Evolutionary conservation across 2,797 vertebrate species (phyloP).

Genomic region (Hemibagrus guttatus): DNA sequence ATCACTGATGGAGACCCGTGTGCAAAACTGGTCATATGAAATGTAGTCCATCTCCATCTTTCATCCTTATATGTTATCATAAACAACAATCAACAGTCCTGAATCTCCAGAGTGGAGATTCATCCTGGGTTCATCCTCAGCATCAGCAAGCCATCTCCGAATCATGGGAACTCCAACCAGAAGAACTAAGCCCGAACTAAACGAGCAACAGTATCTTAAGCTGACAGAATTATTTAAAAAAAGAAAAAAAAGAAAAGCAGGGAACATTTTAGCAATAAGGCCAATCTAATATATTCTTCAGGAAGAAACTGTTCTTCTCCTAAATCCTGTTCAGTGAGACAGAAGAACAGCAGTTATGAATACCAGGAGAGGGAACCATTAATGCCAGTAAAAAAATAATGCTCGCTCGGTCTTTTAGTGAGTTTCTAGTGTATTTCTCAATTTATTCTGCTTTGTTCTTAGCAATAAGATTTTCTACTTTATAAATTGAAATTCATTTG

Average conservation of each 20-base stretch:
- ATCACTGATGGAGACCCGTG: too few species aligned
- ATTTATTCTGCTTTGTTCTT: not conserved
- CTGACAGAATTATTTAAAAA: slow-evolving; percentile 19
- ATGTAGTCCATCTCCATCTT: too few species aligned
- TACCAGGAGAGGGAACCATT: not conserved
- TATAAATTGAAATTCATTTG: slow-evolving; percentile 1
- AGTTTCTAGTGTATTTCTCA: not conserved
- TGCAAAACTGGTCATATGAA: too few species aligned
- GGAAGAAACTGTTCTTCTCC: not conserved
- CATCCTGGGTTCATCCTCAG: too few species aligned
- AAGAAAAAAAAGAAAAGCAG: not conserved
- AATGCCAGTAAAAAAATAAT: not conserved
- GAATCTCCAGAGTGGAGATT: too few species aligned
- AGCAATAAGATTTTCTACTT: not conserved
- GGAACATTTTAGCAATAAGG: slow-evolving; percentile 20
- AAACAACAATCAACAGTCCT: too few species aligned
- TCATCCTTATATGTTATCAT: too few species aligned
- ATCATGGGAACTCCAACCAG: too few species aligned
- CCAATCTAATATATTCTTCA: not conserved
- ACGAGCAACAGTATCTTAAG: slow-evolving; percentile 37
- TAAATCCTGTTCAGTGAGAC: slow-evolving; percentile 5
- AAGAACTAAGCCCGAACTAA: too few species aligned
- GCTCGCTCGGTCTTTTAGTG: not conserved
- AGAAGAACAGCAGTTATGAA: slow-evolving; percentile 10
- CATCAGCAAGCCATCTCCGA: too few species aligned